These are phyloP conservation scores for Lynx canadensis DNA, from an alignment of 2,113 vertebrate genomes.

Conservation along the genomic window DNA sequence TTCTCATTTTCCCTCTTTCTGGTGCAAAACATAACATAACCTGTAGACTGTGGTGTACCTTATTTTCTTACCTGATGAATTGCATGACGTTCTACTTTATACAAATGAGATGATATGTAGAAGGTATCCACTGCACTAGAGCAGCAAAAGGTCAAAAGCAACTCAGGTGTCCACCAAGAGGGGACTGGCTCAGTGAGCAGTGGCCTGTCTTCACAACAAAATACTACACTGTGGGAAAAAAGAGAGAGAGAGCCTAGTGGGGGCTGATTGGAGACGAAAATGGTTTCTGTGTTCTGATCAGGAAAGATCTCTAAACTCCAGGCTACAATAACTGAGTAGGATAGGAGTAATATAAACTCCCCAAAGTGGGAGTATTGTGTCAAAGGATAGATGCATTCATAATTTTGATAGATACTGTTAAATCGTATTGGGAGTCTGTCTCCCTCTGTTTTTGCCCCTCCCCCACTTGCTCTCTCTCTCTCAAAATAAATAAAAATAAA, in stretches of 20 bases:
- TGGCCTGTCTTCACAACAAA: neutral
- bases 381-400: neutral
- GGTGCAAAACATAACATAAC: neutral
- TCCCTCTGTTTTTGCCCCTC: too few species aligned
- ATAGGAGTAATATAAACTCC: neutral
- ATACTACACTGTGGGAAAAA: neutral
- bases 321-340: neutral
- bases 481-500: too few species aligned
- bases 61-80: neutral
- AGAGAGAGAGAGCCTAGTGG: neutral
- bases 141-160: neutral
- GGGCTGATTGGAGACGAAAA: neutral
- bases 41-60: neutral
- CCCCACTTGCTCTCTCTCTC: too few species aligned
- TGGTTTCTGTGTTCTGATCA: neutral
- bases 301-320: neutral
- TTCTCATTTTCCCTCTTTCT: neutral
- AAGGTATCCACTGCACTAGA: neutral
- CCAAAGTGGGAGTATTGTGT: neutral
- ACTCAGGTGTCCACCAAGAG: neutral
- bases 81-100: neutral
- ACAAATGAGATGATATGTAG: accelerated
- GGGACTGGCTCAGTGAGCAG: neutral
- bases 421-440: neutral
- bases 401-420: neutral